phyloP scores from a whole-genome alignment of 1,140 invertebrate genomes.

The Diorhabda sublineata region DNA sequence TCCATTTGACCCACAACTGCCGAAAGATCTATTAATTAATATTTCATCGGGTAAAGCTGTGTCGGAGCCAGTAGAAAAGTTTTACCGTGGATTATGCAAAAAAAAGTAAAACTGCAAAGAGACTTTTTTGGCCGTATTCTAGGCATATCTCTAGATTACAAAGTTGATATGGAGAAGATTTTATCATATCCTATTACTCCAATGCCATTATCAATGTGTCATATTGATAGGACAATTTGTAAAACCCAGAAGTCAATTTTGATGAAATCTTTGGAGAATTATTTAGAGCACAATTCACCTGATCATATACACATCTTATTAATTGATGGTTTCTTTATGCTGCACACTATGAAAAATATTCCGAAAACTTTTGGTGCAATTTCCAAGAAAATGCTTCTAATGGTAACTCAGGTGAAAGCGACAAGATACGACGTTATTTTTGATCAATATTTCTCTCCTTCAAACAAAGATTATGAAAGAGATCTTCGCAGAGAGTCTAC shows the following conservation, averaged over 20 bases:
- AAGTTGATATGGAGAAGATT: conserved; percentile 15
- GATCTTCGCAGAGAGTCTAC: conserved; percentile 19
- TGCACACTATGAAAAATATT: conserved; percentile 39
- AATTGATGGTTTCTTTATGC: conserved; percentile 28
- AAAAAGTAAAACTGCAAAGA: not conserved
- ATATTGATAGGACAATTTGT: conserved; percentile 12
- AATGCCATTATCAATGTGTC: conserved; percentile 18
- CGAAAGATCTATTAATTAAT: conserved; percentile 32
- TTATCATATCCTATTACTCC: conserved; percentile 23
- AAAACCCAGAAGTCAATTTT: too few relatives aligned
- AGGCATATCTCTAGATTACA: conserved; percentile 19
- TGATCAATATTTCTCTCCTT: conserved; percentile 29
- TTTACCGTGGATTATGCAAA: not conserved
- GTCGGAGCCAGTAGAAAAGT: conserved; percentile 25
- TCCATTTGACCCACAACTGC: conserved; percentile 26
- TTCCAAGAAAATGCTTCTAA: conserved; percentile 38
- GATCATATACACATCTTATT: too few relatives aligned
- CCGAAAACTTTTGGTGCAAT: conserved; percentile 37
- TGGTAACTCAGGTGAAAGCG: conserved; percentile 27
- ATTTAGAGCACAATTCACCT: too few relatives aligned
- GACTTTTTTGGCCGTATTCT: conserved; percentile 1
- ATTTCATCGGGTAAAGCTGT: conserved; percentile 20
- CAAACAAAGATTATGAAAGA: conserved; percentile 32
- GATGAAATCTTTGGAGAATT: too few relatives aligned
- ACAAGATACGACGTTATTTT: conserved; percentile 30